Base-by-base conservation (phyloP, 2,888 invertebrate species). In the Neoscelio sp. region DNA sequence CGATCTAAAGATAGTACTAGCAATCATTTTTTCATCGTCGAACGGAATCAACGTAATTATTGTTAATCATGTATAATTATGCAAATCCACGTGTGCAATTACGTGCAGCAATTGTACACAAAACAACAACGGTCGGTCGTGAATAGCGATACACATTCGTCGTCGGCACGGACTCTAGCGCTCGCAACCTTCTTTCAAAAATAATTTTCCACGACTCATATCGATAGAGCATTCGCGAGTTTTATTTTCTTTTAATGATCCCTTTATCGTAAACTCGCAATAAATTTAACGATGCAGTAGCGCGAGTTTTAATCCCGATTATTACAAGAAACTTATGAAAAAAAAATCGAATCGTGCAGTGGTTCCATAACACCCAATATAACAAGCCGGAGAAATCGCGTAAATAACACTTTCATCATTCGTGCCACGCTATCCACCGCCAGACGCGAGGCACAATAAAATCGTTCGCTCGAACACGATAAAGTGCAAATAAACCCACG, bases 401-500 rank as follows among this genome's bases (percentile, higher is more conserved):
- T 75, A 67, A 75, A 75, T 67, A 75, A 75, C 67, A 75, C 67
- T 65, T 74, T 74, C 74, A 60, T 60, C 60, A 52, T 60, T 60
- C 33, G 33, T 7, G 23, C 26, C 35, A 17, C 52, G 12, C 58
- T 50, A 52, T 71, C 70, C 50, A 68, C 46, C 40, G 26, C 48
- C 23, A 33, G 8, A 28, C 23, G 40, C 46, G 18, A 68, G 40
- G 60, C 23, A 64, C 54, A 73, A 73, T 73, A 62, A 73, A 73
- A 73, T 73, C 71, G 71, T 62, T 71, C 44, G 68, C 48, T 30
- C 30, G 70, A 70, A 58, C 70, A 50, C 58, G 70, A 58, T 58
- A 58, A 48, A 58, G 70, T 58, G 58, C 50, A 26, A 60, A 70
- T 70, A 70, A 60, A 52, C 70, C 10, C 42, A 60, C 70, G 52